Evolutionary conservation across 2,797 vertebrate species (phyloP).

Genomic region (Petrocephalus schoutedeni): DNA sequence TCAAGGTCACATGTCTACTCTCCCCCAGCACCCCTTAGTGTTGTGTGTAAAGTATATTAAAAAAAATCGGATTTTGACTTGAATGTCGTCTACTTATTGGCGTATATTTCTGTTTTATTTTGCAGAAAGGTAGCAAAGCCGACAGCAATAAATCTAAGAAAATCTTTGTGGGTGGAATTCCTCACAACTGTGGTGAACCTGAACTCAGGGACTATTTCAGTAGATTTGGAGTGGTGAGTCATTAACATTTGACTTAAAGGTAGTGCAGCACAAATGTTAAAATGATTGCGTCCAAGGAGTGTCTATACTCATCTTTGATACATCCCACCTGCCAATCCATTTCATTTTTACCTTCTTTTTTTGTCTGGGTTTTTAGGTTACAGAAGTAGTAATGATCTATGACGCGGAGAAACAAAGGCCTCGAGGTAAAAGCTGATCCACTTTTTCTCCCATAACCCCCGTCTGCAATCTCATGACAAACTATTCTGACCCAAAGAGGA

Average conservation of each 20-base stretch:
- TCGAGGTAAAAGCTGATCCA: conserved; percentile 98
- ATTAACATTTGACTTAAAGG: not conserved
- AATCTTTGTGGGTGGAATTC: conserved; percentile 99
- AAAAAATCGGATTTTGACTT: not conserved
- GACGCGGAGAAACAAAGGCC: conserved; percentile 99
- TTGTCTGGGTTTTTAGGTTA: conserved; percentile 80
- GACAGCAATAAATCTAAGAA: conserved; percentile 99
- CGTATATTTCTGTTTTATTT: conserved; percentile 42
- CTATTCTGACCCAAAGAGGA: conserved; percentile 76
- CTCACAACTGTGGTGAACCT: conserved; percentile 98
- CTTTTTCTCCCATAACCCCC: conserved; percentile 74
- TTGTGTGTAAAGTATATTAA: not conserved
- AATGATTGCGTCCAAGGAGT: not conserved
- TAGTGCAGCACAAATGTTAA: not conserved
- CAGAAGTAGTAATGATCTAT: conserved; percentile 99
- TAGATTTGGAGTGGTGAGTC: conserved; percentile 99
- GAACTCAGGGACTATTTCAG: conserved; percentile 99
- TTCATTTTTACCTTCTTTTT: conserved; percentile 33
- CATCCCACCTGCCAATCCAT: not conserved
- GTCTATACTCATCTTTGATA: not conserved
- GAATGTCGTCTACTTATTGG: conserved; percentile 49
- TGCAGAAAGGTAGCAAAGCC: conserved; percentile 94
- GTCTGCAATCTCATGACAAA: conserved; percentile 94
- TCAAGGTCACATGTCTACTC: no score
- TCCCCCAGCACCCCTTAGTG: not conserved